These are phyloP conservation scores for Scaptomyza graminum DNA, from an alignment of 1,140 invertebrate genomes.

Conservation along the genomic window DNA sequence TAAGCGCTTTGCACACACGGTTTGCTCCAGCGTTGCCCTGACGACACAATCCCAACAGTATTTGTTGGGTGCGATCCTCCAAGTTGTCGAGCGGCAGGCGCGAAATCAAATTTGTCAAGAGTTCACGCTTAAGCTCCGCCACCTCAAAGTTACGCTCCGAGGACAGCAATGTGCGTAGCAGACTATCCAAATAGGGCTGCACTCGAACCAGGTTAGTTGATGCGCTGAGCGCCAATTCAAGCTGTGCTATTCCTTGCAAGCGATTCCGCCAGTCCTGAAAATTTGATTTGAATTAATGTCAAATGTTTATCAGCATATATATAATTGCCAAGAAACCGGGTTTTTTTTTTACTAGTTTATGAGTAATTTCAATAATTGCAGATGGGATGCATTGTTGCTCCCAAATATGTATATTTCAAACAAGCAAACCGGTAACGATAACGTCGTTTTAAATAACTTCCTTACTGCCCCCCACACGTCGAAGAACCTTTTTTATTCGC, in stretches of 20 bases:
- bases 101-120: slow-evolving; percentile 80
- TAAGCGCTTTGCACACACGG: slow-evolving; percentile 86
- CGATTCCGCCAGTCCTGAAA: slow-evolving; percentile 86
- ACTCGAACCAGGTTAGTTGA: slow-evolving; percentile 85
- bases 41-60: slow-evolving; percentile 86
- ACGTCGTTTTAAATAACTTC: slow-evolving; percentile 43
- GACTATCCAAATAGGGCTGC: slow-evolving; percentile 86
- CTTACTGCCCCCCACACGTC: slow-evolving; percentile 20
- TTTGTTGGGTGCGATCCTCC: slow-evolving; percentile 84
- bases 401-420: slow-evolving; percentile 18
- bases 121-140: slow-evolving; percentile 71
- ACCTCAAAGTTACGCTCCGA: slow-evolving; percentile 82
- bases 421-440: slow-evolving; percentile 24
- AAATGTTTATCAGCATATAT: slow-evolving; percentile 25
- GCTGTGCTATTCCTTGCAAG: slow-evolving; percentile 85
- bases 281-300: neutral
- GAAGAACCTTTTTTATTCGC: slow-evolving; percentile 15
- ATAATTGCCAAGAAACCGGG: slow-evolving; percentile 26
- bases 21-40: slow-evolving; percentile 86
- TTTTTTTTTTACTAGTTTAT: slow-evolving; percentile 15
- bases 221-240: slow-evolving; percentile 85
- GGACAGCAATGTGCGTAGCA: slow-evolving; percentile 86
- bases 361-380: slow-evolving; percentile 36
- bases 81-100: slow-evolving; percentile 81
- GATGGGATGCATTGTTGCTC: slow-evolving; percentile 16